Evolutionary conservation across 1,140 invertebrate genomes (phyloP).

Genomic region (Ridgeia piscesae): DNA sequence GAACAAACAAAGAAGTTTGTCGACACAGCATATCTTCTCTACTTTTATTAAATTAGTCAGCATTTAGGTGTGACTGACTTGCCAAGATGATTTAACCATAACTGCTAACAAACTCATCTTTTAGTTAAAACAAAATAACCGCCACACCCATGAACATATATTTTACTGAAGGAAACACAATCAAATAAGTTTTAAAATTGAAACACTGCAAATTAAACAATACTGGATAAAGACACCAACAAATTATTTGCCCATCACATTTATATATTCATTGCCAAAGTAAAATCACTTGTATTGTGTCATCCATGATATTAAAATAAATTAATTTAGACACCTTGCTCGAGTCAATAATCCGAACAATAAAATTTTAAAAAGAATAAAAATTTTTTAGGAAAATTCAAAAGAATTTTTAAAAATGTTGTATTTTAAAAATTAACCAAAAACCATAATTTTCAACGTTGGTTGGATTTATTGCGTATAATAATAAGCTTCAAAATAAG

Average conservation of each 20-base stretch:
- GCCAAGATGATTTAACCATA: not conserved
- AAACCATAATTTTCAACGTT: not conserved
- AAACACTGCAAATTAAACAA: not conserved
- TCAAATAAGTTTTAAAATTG: too few species aligned
- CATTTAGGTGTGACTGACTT: not conserved
- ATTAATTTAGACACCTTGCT: not conserved
- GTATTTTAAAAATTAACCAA: too few species aligned
- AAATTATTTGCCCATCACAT: not conserved
- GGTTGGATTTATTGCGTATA: not conserved
- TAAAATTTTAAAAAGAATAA: not conserved
- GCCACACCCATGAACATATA: not conserved
- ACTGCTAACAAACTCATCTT: not conserved
- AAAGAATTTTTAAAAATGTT: not conserved
- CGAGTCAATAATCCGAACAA: not conserved
- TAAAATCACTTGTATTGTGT: not conserved
- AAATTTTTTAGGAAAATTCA: not conserved
- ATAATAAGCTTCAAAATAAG: not conserved
- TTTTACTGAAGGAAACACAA: too few species aligned
- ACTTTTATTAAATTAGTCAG: not conserved
- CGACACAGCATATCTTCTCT: not conserved
- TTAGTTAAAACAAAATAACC: not conserved
- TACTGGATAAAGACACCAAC: not conserved
- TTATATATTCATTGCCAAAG: not conserved
- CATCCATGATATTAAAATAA: not conserved
- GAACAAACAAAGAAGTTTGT: not conserved